A percentile compares a stretch with the other conserved stretches of the same genome.
These are phyloP conservation scores for Bilobella aurantiaca DNA, from an alignment of 1,140 invertebrate genomes.

Conservation along the genomic window DNA sequence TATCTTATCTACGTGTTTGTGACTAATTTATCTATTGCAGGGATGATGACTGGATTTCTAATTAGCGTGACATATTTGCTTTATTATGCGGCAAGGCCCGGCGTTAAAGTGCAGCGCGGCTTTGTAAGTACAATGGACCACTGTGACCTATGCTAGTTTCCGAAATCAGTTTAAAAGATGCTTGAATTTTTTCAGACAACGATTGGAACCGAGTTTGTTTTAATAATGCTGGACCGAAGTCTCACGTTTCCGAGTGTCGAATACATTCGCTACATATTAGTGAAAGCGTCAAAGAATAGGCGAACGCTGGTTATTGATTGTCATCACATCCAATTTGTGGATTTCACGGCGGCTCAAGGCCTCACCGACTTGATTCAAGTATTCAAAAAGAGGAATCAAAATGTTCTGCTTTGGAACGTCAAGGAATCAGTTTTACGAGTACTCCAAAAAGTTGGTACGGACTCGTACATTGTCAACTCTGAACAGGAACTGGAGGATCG, in stretches of 20 bases:
- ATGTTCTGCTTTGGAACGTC: background rate
- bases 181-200: constrained; percentile 48
- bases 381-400: constrained; percentile 5
- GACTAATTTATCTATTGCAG: constrained; percentile 3
- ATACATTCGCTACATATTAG: constrained; percentile 66
- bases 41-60: constrained; percentile 74
- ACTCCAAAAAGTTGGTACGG: background rate
- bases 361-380: background rate
- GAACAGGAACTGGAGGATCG: background rate
- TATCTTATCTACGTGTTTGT: background rate
- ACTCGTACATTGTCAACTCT: background rate
- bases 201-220: constrained; percentile 59
- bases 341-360: constrained; percentile 4
- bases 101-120: constrained; percentile 60
- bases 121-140: constrained; percentile 42
- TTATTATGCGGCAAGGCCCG: constrained; percentile 76
- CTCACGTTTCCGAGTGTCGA: constrained; percentile 79
- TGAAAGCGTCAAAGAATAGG: constrained; percentile 51
- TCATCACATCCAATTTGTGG: constrained; percentile 36
- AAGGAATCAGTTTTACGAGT: background rate
- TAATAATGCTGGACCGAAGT: constrained; percentile 71
- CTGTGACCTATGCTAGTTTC: background rate
- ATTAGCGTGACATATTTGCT: constrained; percentile 76
- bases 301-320: constrained; percentile 71
- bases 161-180: background rate